Conservation (phyloP, 2,797 vertebrate species). For the Rhincodon typus region DNA sequence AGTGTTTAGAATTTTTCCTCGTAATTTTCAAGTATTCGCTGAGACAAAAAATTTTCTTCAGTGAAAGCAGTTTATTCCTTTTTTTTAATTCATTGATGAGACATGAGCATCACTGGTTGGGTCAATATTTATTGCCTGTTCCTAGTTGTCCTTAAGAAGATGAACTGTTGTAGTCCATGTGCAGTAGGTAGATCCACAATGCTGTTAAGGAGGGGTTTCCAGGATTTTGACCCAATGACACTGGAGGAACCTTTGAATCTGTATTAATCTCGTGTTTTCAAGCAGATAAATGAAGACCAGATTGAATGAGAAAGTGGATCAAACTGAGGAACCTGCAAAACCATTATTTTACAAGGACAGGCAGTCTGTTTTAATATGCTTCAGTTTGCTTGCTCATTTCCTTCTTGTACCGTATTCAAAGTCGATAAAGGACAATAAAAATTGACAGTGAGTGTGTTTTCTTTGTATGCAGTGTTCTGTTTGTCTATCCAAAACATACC, state of each 20-base stretch:
- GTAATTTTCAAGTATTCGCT: not conserved
- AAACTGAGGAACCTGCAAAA: not conserved
- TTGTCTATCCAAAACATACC: not conserved
- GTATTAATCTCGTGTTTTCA: not conserved
- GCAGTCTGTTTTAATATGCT: not conserved
- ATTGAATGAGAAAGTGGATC: too few species aligned
- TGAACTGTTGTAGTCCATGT: too few species aligned
- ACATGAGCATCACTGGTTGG: too few species aligned
- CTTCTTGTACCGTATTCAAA: not conserved
- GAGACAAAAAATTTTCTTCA: not conserved
- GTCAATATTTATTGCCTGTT: too few species aligned
- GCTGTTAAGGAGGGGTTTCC: too few species aligned
- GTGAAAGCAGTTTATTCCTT: too few species aligned
- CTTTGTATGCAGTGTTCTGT: not conserved
- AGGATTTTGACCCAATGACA: too few species aligned
- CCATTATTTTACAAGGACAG: not conserved
- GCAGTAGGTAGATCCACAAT: too few species aligned
- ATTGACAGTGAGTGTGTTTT: not conserved
- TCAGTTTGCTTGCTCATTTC: not conserved
- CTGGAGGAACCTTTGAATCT: not conserved
- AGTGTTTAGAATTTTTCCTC: not conserved
- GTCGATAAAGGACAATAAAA: not conserved
- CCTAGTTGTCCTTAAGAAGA: too few species aligned
- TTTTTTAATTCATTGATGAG: too few species aligned
- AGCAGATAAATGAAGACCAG: not conserved